These are phyloP conservation scores for Calliopsis andreniformis DNA, from an alignment of 1,140 invertebrate genomes.

Conservation along the genomic window DNA sequence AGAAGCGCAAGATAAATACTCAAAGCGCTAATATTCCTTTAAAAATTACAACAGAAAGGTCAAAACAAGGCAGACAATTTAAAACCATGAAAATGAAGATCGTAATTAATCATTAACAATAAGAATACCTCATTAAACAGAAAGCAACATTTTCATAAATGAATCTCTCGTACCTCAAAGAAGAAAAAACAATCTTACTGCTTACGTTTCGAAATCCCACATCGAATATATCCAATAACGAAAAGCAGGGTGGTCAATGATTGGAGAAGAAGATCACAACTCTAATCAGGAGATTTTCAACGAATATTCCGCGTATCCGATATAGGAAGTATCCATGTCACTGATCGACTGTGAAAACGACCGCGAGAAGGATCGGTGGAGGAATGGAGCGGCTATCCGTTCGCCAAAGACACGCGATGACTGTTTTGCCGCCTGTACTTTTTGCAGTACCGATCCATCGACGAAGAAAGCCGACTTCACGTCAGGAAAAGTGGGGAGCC, in stretches of 20 bases:
- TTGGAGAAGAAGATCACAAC: background rate
- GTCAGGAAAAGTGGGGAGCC: slow-evolving; percentile 55
- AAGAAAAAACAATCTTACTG: too few species aligned
- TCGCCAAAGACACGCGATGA: slow-evolving; percentile 57
- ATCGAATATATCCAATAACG: slow-evolving; percentile 21
- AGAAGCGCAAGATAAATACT: too few species aligned
- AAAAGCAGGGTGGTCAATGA: too few species aligned
- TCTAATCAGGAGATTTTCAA: background rate
- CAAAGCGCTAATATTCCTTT: too few species aligned
- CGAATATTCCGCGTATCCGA: background rate
- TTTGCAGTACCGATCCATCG: slow-evolving; percentile 59
- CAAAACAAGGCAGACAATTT: too few species aligned
- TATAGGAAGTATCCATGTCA: slow-evolving; percentile 26
- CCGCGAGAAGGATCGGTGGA: slow-evolving; percentile 9
- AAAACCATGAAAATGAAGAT: too few species aligned
- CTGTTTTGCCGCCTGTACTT: slow-evolving; percentile 56
- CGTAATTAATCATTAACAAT: too few species aligned
- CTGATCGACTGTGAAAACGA: background rate
- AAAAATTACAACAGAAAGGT: too few species aligned
- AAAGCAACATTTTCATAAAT: too few species aligned
- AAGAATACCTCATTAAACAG: too few species aligned
- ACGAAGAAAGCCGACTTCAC: slow-evolving; percentile 54
- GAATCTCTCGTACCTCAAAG: too few species aligned
- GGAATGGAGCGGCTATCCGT: slow-evolving; percentile 42
- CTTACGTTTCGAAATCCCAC: slow-evolving; percentile 24